These are phyloP conservation scores for Drosophila vallismaia DNA, from an alignment of 2,888 invertebrate genomes.

Conservation along the genomic window DNA sequence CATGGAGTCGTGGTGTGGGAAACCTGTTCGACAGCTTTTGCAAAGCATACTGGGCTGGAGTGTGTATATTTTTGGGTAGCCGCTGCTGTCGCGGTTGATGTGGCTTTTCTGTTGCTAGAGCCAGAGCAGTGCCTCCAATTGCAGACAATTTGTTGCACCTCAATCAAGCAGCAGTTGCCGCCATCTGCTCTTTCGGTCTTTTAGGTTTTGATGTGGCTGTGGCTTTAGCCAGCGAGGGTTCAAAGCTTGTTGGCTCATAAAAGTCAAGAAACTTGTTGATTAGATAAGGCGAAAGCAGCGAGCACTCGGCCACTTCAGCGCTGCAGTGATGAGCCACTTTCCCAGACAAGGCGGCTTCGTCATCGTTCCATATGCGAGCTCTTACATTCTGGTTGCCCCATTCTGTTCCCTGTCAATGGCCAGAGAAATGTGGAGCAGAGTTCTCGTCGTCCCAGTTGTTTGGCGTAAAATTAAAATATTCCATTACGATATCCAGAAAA, in stretches of 20 bases:
- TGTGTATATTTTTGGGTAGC: conserved; percentile 58
- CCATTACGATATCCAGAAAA: neutral
- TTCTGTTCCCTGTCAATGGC: conserved; percentile 8
- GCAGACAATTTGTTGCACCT: conserved; percentile 78
- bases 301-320: conserved; percentile 8
- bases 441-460: neutral
- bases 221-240: conserved; percentile 31
- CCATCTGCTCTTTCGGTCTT: conserved; percentile 32
- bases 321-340: conserved; percentile 57
- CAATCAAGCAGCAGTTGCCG: conserved; percentile 67
- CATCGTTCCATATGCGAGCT: conserved; percentile 40
- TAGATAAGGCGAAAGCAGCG: conserved; percentile 61
- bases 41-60: conserved; percentile 30
- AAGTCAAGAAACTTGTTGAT: conserved; percentile 68
- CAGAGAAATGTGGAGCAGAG: conserved; percentile 21
- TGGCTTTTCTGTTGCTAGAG: conserved; percentile 17
- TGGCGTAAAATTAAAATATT: neutral
- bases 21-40: conserved; percentile 70
- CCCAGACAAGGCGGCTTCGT: conserved; percentile 54
- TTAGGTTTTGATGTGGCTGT: conserved; percentile 3
- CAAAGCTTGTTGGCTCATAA: conserved; percentile 42
- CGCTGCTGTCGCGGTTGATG: conserved; percentile 10
- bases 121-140: conserved; percentile 55
- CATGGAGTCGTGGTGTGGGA: conserved; percentile 10
- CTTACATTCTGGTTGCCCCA: conserved; percentile 7